Percentiles rank a stretch among this genome's conserved stretches.
Conservation (phyloP, 30 jellyfish, hydroid and myxozoan species). For the Sanderia malayensis region DNA sequence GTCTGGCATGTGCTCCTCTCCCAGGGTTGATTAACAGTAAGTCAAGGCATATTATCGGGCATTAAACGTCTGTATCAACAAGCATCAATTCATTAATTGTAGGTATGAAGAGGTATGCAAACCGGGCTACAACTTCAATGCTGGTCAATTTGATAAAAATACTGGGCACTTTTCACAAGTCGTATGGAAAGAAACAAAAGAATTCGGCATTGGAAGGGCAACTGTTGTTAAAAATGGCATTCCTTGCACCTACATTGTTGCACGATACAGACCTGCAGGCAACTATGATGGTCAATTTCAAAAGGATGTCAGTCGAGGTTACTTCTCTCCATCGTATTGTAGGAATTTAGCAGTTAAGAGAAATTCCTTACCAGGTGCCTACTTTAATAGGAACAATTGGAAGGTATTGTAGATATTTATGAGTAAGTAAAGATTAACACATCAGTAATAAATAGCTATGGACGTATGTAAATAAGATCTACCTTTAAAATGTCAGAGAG, state of each 20-base stretch:
- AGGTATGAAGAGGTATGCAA: slow-evolving; percentile 76
- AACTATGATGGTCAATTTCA: slow-evolving; percentile 60
- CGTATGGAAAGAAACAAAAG: slow-evolving; percentile 72
- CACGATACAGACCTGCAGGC: slow-evolving; percentile 68
- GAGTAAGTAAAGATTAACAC: too few relatives aligned
- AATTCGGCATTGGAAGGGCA: slow-evolving; percentile 85
- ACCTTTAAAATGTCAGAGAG: too few relatives aligned
- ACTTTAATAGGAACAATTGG: too few relatives aligned
- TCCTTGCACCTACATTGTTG: slow-evolving; percentile 72
- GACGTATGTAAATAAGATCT: too few relatives aligned
- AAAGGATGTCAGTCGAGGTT: slow-evolving; percentile 74
- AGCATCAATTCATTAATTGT: background rate
- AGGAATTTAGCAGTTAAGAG: too few relatives aligned
- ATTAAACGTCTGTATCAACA: background rate
- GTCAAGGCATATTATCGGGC: too few relatives aligned
- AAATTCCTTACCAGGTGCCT: too few relatives aligned
- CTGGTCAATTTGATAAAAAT: slow-evolving; percentile 25
- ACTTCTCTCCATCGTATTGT: too few relatives aligned
- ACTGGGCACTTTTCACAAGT: slow-evolving; percentile 88
- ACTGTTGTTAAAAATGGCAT: slow-evolving; percentile 42
- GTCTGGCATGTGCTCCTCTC: too few relatives aligned
- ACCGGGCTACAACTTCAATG: slow-evolving; percentile 71
- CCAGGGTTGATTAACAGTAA: too few relatives aligned
- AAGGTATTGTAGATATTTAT: too few relatives aligned
- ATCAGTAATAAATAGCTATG: too few relatives aligned